phyloP scores from a whole-genome alignment of 2,113 vertebrate genomes.

The Ammospiza nelsoni region DNA sequence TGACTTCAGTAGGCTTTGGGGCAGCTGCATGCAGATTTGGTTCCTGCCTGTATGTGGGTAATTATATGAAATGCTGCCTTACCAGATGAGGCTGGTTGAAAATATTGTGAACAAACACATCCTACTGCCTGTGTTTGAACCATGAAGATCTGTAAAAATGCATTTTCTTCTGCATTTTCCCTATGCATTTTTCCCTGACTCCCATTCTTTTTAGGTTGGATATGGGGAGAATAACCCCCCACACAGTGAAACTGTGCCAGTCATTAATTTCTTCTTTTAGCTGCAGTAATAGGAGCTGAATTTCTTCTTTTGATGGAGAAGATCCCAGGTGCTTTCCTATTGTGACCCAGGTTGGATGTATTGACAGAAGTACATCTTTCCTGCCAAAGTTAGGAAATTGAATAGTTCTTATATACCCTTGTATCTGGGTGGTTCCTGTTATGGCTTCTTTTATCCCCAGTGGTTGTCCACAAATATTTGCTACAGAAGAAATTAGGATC shows the following conservation, averaged over 20 bases:
- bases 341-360: not conserved
- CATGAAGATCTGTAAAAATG: not conserved
- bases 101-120: not conserved
- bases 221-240: not conserved
- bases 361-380: not conserved
- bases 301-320: not conserved
- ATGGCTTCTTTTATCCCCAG: not conserved
- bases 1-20: not conserved
- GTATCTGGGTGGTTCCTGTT: not conserved
- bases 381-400: not conserved
- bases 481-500: not conserved
- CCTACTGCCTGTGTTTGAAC: not conserved
- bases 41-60: not conserved
- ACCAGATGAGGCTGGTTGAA: not conserved
- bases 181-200: not conserved
- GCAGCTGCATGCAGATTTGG: not conserved
- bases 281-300: not conserved
- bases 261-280: not conserved
- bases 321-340: not conserved
- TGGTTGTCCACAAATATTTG: not conserved
- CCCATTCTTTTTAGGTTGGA: not conserved
- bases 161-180: not conserved
- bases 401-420: not conserved
- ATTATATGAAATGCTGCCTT: not conserved
- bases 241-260: not conserved